phyloP scores from a whole-genome alignment of 2,113 vertebrate genomes.

The Corynorhinus townsendii region DNA sequence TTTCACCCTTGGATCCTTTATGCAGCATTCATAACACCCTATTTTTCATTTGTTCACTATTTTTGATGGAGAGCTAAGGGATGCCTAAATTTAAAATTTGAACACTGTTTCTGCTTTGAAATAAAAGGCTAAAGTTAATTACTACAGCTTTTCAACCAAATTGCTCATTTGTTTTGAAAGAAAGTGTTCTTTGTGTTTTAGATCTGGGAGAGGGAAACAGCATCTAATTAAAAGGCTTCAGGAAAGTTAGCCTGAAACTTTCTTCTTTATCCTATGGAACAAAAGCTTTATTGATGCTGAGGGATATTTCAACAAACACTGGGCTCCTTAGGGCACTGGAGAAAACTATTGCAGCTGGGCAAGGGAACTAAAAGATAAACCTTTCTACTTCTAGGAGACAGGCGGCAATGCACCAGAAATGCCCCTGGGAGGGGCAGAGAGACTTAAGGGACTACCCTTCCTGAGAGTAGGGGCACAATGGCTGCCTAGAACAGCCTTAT shows the following conservation, averaged over 20 bases:
- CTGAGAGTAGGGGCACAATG: neutral
- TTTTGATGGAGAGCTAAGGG: neutral
- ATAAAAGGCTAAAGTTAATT: neutral
- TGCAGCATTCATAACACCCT: fast-evolving
- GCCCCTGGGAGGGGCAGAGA: too few relatives aligned
- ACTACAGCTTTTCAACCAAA: neutral
- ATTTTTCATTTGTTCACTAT: neutral
- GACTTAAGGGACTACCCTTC: fast-evolving
- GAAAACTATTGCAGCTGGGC: too few relatives aligned
- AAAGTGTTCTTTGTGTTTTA: neutral
- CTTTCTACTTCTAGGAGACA: neutral
- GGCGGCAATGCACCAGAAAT: neutral
- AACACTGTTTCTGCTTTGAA: neutral
- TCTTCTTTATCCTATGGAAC: neutral
- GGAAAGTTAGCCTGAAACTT: neutral
- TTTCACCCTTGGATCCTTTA: neutral
- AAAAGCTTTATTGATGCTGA: neutral
- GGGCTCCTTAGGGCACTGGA: neutral
- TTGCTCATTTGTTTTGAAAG: neutral
- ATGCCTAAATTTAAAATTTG: neutral
- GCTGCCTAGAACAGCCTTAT: neutral
- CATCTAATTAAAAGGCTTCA: too few relatives aligned
- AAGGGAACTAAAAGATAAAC: neutral
- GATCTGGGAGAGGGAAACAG: too few relatives aligned
- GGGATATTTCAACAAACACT: neutral